A percentile compares a stretch with the other conserved stretches of the same genome.
Evolutionary conservation across 2,888 invertebrate genomes (phyloP).

Genomic region (Tiliacea aurago): DNA sequence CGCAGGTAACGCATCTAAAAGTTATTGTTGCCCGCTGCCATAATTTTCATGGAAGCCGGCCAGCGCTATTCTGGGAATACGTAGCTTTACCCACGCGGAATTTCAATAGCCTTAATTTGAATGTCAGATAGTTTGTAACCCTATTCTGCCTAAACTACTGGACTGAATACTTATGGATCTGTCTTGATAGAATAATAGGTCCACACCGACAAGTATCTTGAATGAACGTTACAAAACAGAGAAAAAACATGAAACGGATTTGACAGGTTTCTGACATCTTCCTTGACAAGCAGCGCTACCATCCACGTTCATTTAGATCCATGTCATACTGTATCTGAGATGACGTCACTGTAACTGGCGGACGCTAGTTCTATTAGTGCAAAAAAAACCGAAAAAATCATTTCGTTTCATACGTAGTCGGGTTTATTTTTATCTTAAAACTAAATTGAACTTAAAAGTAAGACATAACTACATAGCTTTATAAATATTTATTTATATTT

Average conservation of each 20-base stretch:
- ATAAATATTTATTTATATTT: conserved; percentile 14
- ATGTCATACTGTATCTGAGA: not conserved
- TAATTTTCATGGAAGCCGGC: too few species aligned
- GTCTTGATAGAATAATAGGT: not conserved
- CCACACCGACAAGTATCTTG: not conserved
- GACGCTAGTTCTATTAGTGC: not conserved
- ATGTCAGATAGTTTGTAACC: not conserved
- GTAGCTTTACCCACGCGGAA: too few species aligned
- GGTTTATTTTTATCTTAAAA: not conserved
- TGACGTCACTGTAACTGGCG: conserved; percentile 5
- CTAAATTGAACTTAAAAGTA: conserved; percentile 19
- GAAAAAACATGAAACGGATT: too few species aligned
- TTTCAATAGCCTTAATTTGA: not conserved
- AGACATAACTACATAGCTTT: conserved; percentile 30
- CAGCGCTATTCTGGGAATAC: too few species aligned
- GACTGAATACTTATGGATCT: not conserved
- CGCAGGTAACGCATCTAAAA: too few species aligned
- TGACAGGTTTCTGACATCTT: not conserved
- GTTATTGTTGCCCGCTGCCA: too few species aligned
- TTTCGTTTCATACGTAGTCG: not conserved
- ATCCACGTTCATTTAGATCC: not conserved
- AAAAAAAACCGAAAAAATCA: not conserved
- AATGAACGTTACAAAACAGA: not conserved
- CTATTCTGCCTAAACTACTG: not conserved
- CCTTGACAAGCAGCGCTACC: not conserved